Conservation (phyloP, 2,888 invertebrate genomes). For the Stenotaenia linearis region DNA sequence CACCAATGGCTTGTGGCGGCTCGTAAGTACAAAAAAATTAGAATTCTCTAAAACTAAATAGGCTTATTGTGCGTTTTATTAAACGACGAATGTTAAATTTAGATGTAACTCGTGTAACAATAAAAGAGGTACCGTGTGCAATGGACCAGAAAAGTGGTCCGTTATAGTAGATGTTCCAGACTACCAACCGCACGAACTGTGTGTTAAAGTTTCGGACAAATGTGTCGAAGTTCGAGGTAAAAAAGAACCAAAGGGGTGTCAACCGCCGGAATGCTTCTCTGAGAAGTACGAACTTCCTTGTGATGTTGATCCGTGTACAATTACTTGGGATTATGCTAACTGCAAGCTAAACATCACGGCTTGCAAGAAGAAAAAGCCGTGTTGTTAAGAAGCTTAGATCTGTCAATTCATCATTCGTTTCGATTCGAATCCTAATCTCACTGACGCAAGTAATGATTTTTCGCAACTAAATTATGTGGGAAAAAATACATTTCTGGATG, state of each 20-base stretch:
- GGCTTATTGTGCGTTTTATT: too few relatives aligned
- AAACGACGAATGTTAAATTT: too few relatives aligned
- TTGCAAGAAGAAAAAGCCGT: background rate
- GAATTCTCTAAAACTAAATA: background rate
- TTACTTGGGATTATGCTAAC: background rate
- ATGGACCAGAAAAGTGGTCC: background rate
- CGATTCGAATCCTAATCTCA: background rate
- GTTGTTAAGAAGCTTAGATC: background rate
- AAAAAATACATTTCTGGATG: too few relatives aligned
- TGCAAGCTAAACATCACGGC: conserved; percentile 12
- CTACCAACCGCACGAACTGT: conserved; percentile 8
- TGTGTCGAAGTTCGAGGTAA: background rate
- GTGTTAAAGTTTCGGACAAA: background rate
- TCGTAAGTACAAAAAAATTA: background rate
- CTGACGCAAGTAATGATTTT: too few relatives aligned
- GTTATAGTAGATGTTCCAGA: background rate
- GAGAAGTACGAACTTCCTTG: conserved; percentile 15
- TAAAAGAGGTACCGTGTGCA: background rate
- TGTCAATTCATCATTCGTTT: background rate
- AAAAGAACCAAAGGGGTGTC: background rate
- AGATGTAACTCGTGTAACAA: background rate
- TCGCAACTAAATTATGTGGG: too few relatives aligned
- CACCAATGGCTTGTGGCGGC: background rate
- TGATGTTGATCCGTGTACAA: background rate
- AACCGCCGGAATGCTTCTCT: background rate